phyloP scores from a whole-genome alignment of 2,888 invertebrate species.

The Thera obeliscata region DNA sequence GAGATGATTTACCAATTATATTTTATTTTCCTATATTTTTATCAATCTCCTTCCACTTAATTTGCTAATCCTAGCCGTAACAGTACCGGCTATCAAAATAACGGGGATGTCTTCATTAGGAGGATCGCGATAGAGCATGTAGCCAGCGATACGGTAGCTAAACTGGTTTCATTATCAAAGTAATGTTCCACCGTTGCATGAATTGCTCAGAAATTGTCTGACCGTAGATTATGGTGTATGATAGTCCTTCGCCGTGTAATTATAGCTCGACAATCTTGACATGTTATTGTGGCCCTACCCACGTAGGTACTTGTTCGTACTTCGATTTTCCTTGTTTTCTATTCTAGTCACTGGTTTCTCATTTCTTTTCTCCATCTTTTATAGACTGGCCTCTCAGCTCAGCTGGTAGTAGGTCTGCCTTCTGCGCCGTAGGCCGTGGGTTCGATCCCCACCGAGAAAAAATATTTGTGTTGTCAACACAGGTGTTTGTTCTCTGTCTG shows the following conservation, averaged over 20 bases:
- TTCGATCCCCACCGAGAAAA: no score
- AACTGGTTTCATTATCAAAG: slow-evolving; percentile 31
- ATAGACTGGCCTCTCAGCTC: no score
- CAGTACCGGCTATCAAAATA: slow-evolving; percentile 20
- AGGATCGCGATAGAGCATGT: slow-evolving; percentile 21
- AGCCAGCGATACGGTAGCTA: slow-evolving; percentile 22
- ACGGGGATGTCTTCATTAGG: slow-evolving; percentile 27
- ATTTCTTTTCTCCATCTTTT: not conserved
- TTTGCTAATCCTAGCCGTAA: not conserved
- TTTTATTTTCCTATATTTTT: no score
- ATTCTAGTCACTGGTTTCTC: not conserved
- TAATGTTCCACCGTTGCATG: slow-evolving; percentile 20
- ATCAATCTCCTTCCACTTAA: no score
- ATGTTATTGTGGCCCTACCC: not conserved
- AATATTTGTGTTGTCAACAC: no score
- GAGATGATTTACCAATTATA: no score
- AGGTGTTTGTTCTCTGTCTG: no score
- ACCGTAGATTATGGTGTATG: not conserved
- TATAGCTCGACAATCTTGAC: not conserved
- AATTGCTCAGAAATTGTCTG: slow-evolving; percentile 16
- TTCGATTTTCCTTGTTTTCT: not conserved
- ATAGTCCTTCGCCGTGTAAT: not conserved
- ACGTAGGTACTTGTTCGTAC: not conserved
- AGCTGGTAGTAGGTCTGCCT: no score
- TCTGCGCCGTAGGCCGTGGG: no score